Evolutionary conservation across 2,797 vertebrate genomes (phyloP), one percentile per base, ranked within the genome.

Genomic region (Anomalospiza imberbis): DNA sequence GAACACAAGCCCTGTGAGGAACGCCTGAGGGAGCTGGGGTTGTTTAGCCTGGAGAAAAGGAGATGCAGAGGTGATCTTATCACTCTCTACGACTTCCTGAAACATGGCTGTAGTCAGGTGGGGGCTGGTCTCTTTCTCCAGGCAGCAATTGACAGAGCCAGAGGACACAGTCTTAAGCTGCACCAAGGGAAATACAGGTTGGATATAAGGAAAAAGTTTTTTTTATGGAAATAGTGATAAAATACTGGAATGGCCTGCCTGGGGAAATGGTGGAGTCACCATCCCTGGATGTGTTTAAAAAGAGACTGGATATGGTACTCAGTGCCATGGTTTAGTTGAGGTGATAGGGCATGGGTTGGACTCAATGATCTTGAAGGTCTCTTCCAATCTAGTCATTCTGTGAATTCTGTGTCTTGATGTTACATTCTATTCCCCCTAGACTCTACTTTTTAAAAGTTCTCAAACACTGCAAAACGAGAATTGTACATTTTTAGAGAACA

Each of bases 21-120:
- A 45, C 0, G 0, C 0, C 10, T 65, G 50, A 54, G n/a, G 32
- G 50, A 54, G 17, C 17, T 78, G 61, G 26, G 26, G 6, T 0
- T 4, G 32, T 8, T 45, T 0, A 65, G 6, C 26, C 26, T 54
- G 26, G 26, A 78, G 40, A 10, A 54, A 53, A 54, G n/a, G 40
- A 45, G n/a, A 17, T 26, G 45, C 40, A 31, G 75, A 3, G 40
- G 8, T 45, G n/a, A 5, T 21, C 8, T 54, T 8, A 36, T 45
- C 26, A 45, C 17, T 54, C 61, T 54, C 20, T 54, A 10, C 20
- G 45, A 1, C 17, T 20, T 1, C 40, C n/a, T 55, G 28, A 45
- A 36, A 4, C 10, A 26, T 25, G 32, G 4, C 0, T 65, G 40
- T 20, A 1, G 17, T 1, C n/a, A 20, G n/a, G 5, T 45, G n/a